phyloP scores from a whole-genome alignment of 2,888 invertebrate species.

The Mactromeris polynyma region DNA sequence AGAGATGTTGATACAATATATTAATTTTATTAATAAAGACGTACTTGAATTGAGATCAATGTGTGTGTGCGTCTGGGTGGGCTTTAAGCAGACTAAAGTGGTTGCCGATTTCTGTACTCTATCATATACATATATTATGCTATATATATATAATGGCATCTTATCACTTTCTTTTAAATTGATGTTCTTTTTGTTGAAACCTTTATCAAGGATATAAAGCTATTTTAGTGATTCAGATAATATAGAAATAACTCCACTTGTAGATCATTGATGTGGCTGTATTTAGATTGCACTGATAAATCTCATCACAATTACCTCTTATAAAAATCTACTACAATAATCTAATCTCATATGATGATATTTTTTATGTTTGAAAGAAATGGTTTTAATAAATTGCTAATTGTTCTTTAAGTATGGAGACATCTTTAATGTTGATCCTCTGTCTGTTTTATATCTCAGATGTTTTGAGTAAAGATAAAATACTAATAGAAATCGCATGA shows the following conservation, averaged over 20 bases:
- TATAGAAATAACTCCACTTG: neutral
- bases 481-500: neutral
- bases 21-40: too few species aligned
- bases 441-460: neutral
- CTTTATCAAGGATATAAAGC: neutral
- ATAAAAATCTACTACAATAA: neutral
- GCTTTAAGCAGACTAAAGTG: neutral
- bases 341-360: neutral
- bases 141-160: neutral
- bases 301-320: neutral
- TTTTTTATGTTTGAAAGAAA: neutral
- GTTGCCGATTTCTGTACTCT: neutral
- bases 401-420: neutral
- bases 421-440: constrained; percentile 2
- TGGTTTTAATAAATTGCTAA: constrained; percentile 7
- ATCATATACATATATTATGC: neutral
- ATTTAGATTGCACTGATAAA: neutral
- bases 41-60: neutral
- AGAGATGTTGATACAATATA: too few species aligned
- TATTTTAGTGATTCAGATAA: neutral
- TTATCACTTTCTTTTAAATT: neutral
- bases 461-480: constrained; percentile 1
- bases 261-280: neutral
- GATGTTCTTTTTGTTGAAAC: neutral
- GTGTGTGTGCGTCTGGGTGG: neutral